Base-by-base conservation (phyloP, 2,888 invertebrate species). In the Asteroscopus sphinx region DNA sequence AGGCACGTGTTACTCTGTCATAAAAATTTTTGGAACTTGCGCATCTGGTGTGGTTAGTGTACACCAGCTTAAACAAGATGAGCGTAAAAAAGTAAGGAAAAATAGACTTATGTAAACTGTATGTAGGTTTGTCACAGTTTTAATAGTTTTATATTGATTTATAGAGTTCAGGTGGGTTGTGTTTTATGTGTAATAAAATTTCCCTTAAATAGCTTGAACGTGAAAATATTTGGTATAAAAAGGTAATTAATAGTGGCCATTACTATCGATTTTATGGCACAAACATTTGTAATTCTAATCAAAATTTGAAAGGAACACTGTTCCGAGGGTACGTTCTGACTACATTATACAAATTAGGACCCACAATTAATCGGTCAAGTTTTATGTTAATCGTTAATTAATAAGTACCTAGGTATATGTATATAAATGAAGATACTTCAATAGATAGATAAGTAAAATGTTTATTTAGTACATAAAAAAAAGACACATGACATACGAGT, bases 1-100 rank as follows among this genome's bases (percentile, higher is more conserved):
- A 74, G 88, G 90, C 91, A 91, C 90, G 91, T 91, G 92, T 89
- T 85, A 74, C 62, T 70, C 85, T 82, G 89, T 91, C 91, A 85
- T 92, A 88, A 92, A 93, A 88, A 76, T 75, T 84, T 81, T 82
- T 82, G 82, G 85, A 81, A 86, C 86, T 88, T 48, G 71, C 82
- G 70, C 92, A 92, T 92, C 92, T 93, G 93, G 92, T 84, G 85
- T 62, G 83, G 85, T 83, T 79, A 71, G 79, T 82, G 80, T 84
- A 68, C 68, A 73, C 80, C 69, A 65, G 64, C 72, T 55, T 67
- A 63, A 55, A 56, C 45, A 59, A 55, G 48, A 57, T 53, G 66
- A 63, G 67, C 69, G 60, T 53, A 51, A 76, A 64, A 69, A 61
- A 57, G 61, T 41, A 26, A 26, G 15, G 13, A 26, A 74, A 76